These are phyloP conservation scores for Rhizoglyphus robini DNA, from an alignment of 1,140 invertebrate genomes.

Conservation along the genomic window DNA sequence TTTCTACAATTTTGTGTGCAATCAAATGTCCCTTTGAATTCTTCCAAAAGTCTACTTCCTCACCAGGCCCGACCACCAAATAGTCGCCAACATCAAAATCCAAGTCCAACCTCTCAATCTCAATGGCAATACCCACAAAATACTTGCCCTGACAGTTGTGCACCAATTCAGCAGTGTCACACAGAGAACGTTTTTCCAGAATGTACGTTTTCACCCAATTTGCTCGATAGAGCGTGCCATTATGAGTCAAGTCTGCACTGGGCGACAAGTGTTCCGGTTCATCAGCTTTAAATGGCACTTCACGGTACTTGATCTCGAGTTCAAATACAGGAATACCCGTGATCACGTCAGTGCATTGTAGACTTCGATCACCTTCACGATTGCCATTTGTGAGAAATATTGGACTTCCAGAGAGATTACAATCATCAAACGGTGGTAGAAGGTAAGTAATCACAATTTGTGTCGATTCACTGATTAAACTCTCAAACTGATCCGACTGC, in stretches of 20 bases:
- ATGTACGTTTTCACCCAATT: neutral
- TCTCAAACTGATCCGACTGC: no score
- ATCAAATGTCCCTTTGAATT: neutral
- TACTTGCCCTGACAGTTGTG: neutral
- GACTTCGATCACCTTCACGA: neutral
- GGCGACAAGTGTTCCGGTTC: no score
- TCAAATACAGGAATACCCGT: neutral
- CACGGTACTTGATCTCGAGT: neutral
- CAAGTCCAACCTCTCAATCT: conserved; percentile 9
- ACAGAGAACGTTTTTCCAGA: neutral
- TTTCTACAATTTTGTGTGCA: neutral
- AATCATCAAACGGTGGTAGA: neutral
- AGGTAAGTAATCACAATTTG: neutral
- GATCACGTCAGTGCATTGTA: neutral
- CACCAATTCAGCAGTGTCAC: neutral
- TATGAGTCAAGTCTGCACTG: neutral
- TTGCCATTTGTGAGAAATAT: neutral
- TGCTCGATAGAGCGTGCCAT: neutral
- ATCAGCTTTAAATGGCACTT: neutral
- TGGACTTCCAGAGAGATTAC: neutral
- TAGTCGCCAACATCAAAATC: conserved; percentile 14
- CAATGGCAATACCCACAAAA: conserved; percentile 13
- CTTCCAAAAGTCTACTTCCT: neutral
- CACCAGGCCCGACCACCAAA: neutral
- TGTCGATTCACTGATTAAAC: neutral